Percentiles rank a stretch among this genome's conserved stretches.
Evolutionary conservation across 2,113 vertebrate genomes (phyloP).

Genomic region (Epinephelus cyanopodus): DNA sequence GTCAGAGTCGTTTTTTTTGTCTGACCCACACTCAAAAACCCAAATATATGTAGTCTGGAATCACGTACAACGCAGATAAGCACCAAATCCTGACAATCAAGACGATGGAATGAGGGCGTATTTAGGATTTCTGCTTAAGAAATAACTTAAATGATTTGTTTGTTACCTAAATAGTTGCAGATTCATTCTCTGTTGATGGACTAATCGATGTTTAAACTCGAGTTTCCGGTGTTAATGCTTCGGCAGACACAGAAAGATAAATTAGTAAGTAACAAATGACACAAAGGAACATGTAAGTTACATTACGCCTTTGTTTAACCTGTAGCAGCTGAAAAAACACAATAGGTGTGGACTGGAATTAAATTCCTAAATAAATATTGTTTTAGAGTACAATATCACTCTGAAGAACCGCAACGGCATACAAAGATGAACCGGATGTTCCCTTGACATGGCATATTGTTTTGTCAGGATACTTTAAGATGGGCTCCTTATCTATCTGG

Average conservation of each 20-base stretch:
- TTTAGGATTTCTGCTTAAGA: neutral
- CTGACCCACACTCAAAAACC: neutral
- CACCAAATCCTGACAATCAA: neutral
- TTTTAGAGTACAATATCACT: constrained; percentile 32
- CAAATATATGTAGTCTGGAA: neutral
- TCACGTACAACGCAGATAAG: neutral
- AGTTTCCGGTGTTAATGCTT: constrained; percentile 2
- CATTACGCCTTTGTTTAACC: constrained; percentile 50
- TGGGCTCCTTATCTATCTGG: constrained; percentile 3
- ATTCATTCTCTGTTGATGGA: neutral
- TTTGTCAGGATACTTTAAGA: constrained; percentile 30
- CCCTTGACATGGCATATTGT: constrained; percentile 19
- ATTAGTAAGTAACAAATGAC: neutral
- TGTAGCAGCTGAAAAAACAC: constrained; percentile 49
- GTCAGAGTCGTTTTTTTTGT: neutral
- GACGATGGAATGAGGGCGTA: neutral
- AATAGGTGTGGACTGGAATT: constrained; percentile 49
- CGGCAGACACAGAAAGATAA: constrained; percentile 1
- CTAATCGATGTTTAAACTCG: neutral
- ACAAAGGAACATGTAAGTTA: constrained; percentile 23
- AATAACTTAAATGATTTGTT: neutral
- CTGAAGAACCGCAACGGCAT: constrained; percentile 16
- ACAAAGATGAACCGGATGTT: constrained; percentile 43
- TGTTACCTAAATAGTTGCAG: neutral
- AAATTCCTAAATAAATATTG: constrained; percentile 62